phyloP scores from a whole-genome alignment of 2,888 invertebrate species.

The Mythimna ferrago region DNA sequence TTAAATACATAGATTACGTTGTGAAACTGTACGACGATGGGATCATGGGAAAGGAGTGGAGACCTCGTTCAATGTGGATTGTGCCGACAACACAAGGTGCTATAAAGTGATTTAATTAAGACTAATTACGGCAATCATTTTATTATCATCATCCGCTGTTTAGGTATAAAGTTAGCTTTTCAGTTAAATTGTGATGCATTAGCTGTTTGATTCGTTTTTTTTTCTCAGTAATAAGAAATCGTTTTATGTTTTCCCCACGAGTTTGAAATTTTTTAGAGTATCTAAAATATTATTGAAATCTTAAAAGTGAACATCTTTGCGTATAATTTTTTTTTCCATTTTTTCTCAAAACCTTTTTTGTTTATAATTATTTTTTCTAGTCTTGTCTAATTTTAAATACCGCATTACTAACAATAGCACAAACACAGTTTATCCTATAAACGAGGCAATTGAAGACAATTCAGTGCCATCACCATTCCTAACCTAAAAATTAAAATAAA shows the following conservation, averaged over 20 bases:
- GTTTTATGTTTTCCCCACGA: neutral
- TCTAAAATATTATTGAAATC: no score
- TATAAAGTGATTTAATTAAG: constrained; percentile 39
- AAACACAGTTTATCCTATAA: constrained; percentile 28
- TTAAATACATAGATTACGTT: constrained; percentile 1
- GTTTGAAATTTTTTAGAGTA: no score
- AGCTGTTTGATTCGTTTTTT: neutral
- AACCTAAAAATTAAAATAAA: constrained; percentile 58
- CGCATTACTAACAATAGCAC: constrained; percentile 16
- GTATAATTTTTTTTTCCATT: no score
- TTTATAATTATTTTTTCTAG: constrained; percentile 2
- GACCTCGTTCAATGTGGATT: constrained; percentile 17
- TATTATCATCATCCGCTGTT: constrained; percentile 27
- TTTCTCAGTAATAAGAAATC: neutral
- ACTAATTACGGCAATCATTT: constrained; percentile 29
- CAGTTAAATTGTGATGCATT: constrained; percentile 17
- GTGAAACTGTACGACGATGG: constrained; percentile 13
- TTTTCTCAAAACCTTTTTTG: neutral
- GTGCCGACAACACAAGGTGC: constrained; percentile 12
- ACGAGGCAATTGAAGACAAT: constrained; percentile 50
- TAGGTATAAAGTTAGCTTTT: constrained; percentile 5
- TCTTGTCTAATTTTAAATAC: constrained; percentile 27
- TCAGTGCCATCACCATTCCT: constrained; percentile 29
- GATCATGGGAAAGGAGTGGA: constrained; percentile 31
- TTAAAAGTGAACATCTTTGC: no score